Percentiles rank a stretch among this genome's conserved stretches.
Evolutionary conservation across 30 jellyfish, hydroid and myxozoan genomes (phyloP).

Genomic region (Aurelia aurita): DNA sequence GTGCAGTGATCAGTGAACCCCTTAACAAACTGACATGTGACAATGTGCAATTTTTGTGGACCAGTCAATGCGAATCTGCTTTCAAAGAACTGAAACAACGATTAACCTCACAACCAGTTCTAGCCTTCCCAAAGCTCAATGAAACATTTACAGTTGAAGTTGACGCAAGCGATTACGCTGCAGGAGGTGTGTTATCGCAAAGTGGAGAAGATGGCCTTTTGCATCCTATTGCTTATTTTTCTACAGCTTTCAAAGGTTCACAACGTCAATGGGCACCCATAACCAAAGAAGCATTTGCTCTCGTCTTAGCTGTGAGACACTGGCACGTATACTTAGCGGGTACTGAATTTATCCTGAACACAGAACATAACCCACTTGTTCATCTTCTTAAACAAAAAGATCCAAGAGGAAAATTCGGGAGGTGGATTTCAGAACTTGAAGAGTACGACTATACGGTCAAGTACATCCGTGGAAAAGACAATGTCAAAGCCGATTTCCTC

Average conservation of each 20-base stretch:
- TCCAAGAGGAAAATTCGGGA: constrained; percentile 12
- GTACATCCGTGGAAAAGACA: too few species aligned
- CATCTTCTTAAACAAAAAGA: constrained; percentile 4
- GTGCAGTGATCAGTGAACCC: constrained; percentile 36
- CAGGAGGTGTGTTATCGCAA: too few species aligned
- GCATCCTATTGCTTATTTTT: too few species aligned
- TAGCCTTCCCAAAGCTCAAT: constrained; percentile 27
- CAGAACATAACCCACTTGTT: not conserved
- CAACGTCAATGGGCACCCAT: too few species aligned
- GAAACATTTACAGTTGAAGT: constrained; percentile 23
- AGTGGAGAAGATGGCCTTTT: too few species aligned
- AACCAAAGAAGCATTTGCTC: too few species aligned
- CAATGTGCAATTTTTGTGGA: constrained; percentile 32
- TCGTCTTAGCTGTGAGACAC: too few species aligned
- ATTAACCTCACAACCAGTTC: not conserved
- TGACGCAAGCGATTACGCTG: constrained; percentile 40
- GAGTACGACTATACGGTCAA: too few species aligned
- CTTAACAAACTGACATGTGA: constrained; percentile 35
- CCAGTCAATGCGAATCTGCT: constrained; percentile 18
- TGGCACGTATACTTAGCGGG: not conserved
- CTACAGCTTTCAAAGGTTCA: too few species aligned
- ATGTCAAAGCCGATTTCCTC: too few species aligned
- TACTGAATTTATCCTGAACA: not conserved
- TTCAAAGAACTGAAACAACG: constrained; percentile 22
- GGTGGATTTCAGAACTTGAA: too few species aligned